Conservation (phyloP, 2,113 vertebrate species). For the Tachysurus fulvidraco region DNA sequence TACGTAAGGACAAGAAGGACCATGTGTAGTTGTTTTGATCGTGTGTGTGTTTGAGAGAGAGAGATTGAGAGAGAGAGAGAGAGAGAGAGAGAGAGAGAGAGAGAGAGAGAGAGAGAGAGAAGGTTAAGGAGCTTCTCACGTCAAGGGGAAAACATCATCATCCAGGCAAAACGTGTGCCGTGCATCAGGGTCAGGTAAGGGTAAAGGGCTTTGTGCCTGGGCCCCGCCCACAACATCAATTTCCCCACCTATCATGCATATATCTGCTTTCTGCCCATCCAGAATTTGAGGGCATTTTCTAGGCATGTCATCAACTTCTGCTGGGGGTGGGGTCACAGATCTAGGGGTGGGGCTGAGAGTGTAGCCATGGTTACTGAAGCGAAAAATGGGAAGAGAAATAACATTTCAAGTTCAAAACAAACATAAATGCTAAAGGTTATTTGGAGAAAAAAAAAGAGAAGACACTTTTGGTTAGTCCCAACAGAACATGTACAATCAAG, state of each 20-base stretch:
- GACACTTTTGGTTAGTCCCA: neutral
- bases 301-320: constrained; percentile 58
- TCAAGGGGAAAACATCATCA: constrained; percentile 74
- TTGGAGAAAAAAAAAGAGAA: neutral
- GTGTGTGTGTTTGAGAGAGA: neutral
- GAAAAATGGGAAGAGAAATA: constrained; percentile 27
- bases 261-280: constrained; percentile 56
- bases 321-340: constrained; percentile 55
- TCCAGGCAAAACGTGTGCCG: constrained; percentile 71
- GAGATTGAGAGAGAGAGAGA: too few species aligned
- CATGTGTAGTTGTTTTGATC: neutral
- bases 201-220: constrained; percentile 14
- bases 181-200: constrained; percentile 50
- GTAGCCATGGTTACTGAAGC: constrained; percentile 61
- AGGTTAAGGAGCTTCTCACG: constrained; percentile 69
- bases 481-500: neutral
- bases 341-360: constrained; percentile 65
- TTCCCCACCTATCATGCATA: constrained; percentile 53
- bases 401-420: neutral
- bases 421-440: neutral
- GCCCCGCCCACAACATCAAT: constrained; percentile 49
- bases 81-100: too few species aligned
- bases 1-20: neutral
- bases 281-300: constrained; percentile 55
- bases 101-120: neutral